Percentiles rank a stretch among this genome's conserved stretches.
Evolutionary conservation across 1,140 invertebrate species (phyloP).

Genomic region (Drosophila nannoptera): DNA sequence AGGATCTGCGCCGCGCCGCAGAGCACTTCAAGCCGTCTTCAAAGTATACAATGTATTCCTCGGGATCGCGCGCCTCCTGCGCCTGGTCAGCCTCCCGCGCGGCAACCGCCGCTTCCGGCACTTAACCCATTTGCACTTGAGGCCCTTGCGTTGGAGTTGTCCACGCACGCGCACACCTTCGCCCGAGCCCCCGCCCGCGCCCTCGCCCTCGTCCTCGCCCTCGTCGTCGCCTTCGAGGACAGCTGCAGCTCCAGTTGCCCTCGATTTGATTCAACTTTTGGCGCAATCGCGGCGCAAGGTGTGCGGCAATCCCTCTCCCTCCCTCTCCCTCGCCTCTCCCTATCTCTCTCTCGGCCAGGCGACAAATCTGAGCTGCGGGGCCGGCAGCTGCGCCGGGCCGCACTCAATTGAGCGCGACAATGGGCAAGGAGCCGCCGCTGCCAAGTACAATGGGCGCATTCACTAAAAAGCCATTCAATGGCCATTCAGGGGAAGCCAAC

Average conservation of each 20-base stretch:
- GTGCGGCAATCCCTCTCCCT: conserved; percentile 27
- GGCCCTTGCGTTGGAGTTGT: conserved; percentile 12
- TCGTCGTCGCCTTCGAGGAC: no score
- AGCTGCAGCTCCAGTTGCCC: conserved; percentile 39
- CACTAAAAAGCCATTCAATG: conserved; percentile 51
- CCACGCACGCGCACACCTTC: conserved; percentile 33
- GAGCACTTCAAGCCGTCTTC: no score
- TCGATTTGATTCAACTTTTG: conserved; percentile 22
- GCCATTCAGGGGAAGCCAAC: conserved; percentile 47
- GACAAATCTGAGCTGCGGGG: conserved; percentile 15
- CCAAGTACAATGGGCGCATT: conserved; percentile 19
- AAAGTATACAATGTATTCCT: no score
- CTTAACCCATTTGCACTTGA: conserved; percentile 63
- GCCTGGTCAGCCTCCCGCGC: neutral
- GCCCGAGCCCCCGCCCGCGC: neutral
- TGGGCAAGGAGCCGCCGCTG: conserved; percentile 19
- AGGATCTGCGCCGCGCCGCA: neutral
- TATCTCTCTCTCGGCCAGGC: no score
- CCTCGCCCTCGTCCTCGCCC: no score
- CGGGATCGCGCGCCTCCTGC: neutral
- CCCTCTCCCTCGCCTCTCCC: no score
- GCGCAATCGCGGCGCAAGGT: conserved; percentile 42
- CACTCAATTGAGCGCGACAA: conserved; percentile 51
- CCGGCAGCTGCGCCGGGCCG: conserved; percentile 21
- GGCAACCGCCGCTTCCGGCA: conserved; percentile 40